Base-by-base conservation (phyloP, 2,797 vertebrate species). In the Moxostoma hubbsi region DNA sequence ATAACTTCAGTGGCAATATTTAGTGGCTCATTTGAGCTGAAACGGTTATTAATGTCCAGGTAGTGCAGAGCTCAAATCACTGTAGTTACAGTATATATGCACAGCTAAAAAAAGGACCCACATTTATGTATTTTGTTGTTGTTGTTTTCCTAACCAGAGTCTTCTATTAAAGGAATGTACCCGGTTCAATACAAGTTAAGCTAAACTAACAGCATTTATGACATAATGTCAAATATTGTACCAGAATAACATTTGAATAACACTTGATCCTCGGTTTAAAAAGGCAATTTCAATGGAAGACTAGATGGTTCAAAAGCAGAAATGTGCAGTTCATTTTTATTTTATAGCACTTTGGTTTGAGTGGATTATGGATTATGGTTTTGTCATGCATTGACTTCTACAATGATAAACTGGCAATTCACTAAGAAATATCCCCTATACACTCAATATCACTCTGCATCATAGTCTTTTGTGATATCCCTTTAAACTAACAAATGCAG, bases 1-100 rank as follows among this genome's bases (percentile, higher is more conserved):
- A 77, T 83, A 63, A 51, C 76, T 82, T 80, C 70, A 49, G 63
- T 24, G 13, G 7, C 58, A 49, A 72, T 45, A 72, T 18, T 58
- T 49, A 47, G 55, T 49, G 57, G 46, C 57, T 36, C 70, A 73
- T 61, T 73, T 73, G 57, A 59, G 12, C 16, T 24, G 57, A 61
- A 73, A 7, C 16, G 5, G 13, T 49, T 46, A 73, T 61, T 73
- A 73, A 50, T 11, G 6, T 4, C 13, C 43, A 36, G 46, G 11
- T 18, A 1, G 5, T 11, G 5, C 61, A 50, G 9, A 36, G 71
- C 49, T 73, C 57, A 61, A 24, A 50, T 61, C 45, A 59, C 15
- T 45, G 47, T 36, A 43, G 50, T 9, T 9, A 50, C 24, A 2
- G 24, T 50, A 7, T 50, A 50, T 18, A 18, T 18, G 18, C 18